These are phyloP conservation scores for Phenganax marumi DNA, from an alignment of 92 coral and sea anemone genomes.

Conservation along the genomic window DNA sequence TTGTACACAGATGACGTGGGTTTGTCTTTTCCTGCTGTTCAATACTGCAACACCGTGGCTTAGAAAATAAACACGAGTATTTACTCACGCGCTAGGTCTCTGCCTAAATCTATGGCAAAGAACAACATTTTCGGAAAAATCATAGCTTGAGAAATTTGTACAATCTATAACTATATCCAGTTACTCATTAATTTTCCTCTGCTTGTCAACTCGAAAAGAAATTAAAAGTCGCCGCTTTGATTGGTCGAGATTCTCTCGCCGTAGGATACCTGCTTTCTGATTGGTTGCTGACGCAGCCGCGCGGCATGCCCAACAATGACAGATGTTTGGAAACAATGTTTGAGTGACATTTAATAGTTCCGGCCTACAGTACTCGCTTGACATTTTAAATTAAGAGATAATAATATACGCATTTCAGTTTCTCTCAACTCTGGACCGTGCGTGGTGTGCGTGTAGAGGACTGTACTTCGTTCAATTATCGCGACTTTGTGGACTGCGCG, in stretches of 20 bases:
- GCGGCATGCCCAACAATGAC: conserved; percentile 3
- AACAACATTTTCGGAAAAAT: background rate
- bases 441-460: background rate
- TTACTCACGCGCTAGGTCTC: conserved; percentile 18
- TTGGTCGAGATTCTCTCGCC: conserved; percentile 28
- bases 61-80: conserved; percentile 6
- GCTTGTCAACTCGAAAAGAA: conserved; percentile 21
- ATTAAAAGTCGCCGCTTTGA: conserved; percentile 4
- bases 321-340: conserved; percentile 47
- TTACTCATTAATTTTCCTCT: conserved; percentile 22
- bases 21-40: conserved; percentile 23
- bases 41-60: conserved; percentile 1
- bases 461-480: background rate
- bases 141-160: conserved; percentile 17
- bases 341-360: conserved; percentile 44
- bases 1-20: background rate
- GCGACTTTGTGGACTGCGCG: background rate
- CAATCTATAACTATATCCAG: conserved; percentile 19
- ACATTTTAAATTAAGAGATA: conserved; percentile 49
- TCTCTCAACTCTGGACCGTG: background rate
- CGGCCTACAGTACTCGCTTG: conserved; percentile 42
- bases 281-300: conserved; percentile 19
- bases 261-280: conserved; percentile 14
- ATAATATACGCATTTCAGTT: conserved; percentile 38
- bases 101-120: background rate